phyloP scores from a whole-genome alignment of 2,113 vertebrate genomes.

The Pristiophorus japonicus region DNA sequence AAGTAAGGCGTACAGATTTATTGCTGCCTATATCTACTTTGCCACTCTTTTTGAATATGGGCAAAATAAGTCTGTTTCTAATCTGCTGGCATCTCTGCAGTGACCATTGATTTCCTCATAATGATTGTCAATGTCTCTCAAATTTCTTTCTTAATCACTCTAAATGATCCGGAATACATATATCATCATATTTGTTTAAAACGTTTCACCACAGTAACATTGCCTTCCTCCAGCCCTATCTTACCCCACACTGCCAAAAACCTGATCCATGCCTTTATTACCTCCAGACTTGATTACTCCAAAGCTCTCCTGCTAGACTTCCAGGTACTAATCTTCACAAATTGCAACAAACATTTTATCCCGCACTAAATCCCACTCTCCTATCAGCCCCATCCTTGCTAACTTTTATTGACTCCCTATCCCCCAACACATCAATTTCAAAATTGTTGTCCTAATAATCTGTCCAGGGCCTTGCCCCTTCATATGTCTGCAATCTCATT shows the following conservation, averaged over 20 bases:
- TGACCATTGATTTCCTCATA: not conserved
- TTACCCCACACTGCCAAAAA: not conserved
- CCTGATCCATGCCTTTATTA: not conserved
- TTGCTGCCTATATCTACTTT: not conserved
- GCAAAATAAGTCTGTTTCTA: not conserved
- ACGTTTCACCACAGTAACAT: not conserved
- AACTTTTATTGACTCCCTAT: not conserved
- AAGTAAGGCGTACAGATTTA: not conserved
- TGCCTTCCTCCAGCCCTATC: not conserved
- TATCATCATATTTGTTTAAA: not conserved
- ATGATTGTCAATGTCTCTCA: not conserved
- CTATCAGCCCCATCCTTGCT: not conserved
- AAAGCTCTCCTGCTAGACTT: not conserved
- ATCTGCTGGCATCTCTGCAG: not conserved
- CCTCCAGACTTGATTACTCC: not conserved
- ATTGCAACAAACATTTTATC: not conserved
- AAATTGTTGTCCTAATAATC: not conserved
- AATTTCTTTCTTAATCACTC: not conserved
- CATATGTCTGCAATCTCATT: not conserved
- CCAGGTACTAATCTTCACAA: not conserved
- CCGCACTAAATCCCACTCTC: not conserved
- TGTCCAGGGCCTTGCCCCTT: not conserved
- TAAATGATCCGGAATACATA: not conserved
- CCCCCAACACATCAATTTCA: not conserved
- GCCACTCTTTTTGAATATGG: not conserved